Evolutionary conservation across 2,797 vertebrate species (phyloP).

Genomic region (Takifugu rubripes): DNA sequence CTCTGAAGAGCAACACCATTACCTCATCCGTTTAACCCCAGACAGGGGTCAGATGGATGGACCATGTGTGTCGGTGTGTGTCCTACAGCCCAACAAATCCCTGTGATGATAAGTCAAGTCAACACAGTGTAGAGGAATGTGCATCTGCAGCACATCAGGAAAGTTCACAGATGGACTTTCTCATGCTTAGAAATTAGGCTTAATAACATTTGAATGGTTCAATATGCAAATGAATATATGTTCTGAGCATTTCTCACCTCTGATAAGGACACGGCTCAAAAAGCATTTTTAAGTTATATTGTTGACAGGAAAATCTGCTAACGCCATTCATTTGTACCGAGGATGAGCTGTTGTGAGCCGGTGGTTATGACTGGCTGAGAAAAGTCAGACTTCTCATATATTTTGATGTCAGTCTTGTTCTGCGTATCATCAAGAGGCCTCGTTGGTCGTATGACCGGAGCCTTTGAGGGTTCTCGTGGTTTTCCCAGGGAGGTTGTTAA

Average conservation of each 20-base stretch:
- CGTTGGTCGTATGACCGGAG: conserved; percentile 51
- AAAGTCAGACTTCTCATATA: conserved; percentile 30
- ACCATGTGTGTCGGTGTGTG: conserved; percentile 21
- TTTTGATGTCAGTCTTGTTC: conserved; percentile 18
- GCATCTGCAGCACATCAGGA: conserved; percentile 51
- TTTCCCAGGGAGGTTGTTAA: conserved; percentile 48
- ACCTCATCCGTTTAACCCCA: conserved; percentile 64
- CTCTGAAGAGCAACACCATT: conserved; percentile 53
- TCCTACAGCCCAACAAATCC: conserved; percentile 50
- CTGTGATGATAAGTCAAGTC: conserved; percentile 56
- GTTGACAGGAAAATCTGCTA: too few relatives aligned
- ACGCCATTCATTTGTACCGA: too few relatives aligned
- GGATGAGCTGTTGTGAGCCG: not conserved
- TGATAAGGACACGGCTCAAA: too few relatives aligned
- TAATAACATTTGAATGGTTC: not conserved
- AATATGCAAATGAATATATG: not conserved
- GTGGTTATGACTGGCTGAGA: conserved; percentile 5
- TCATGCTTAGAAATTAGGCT: conserved; percentile 7
- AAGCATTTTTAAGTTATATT: too few relatives aligned
- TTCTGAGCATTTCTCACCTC: not conserved
- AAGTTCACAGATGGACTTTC: conserved; percentile 18
- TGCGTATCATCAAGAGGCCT: conserved; percentile 42
- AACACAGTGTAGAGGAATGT: conserved; percentile 66
- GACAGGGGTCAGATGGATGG: conserved; percentile 49
- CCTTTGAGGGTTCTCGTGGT: conserved; percentile 55